Base-by-base conservation (phyloP, 1,140 invertebrate genomes). In the Matsumurasca onukii region DNA sequence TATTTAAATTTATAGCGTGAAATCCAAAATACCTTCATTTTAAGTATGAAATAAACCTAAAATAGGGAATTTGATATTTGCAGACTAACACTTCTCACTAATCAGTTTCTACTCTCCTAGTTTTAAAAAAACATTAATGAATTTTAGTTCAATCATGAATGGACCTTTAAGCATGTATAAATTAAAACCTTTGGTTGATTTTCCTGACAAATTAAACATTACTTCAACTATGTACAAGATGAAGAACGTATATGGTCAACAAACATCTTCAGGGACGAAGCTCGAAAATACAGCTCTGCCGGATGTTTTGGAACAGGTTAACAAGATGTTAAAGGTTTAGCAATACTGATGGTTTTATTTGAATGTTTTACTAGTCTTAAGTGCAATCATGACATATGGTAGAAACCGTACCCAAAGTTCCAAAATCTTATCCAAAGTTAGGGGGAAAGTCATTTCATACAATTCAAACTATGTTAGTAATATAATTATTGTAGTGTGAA, bases 141-240 rank as follows among this genome's bases (percentile, higher is more conserved):
- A n/a, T n/a, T n/a, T n/a, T n/a, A n/a, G n/a, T n/a, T n/a, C n/a
- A n/a, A n/a, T n/a, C n/a, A 68, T 59, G 31, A 72, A 70, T 48
- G 66, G 66, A 31, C 66, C 51, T 31, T 27, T 62, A 24, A 66
- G 24, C 13, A 75, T 75, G 71, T 75, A 75, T 27, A 68, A 68
- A 30, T 57, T 75, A 39, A 74, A 74, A 55, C 71, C 74, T 9
- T 24, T 74, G 2, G 66, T 73, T 68, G 22, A 66, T 15, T 29
- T 73, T 2, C 63, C 68, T 22, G 22, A 52, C 30, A 22, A 45
- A 9, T 15, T 73, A 25, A 24, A 71, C 13, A 55, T 52, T 9
- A 73, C 72, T 1, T 61, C 27, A 51, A 31, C 65, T 13, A 73
- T 75, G 70, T 75, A 75, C 49, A 66, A 63, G 20, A 67, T 75